A percentile compares a stretch with the other conserved stretches of the same genome.
These are phyloP conservation scores for Matsumyia berberina DNA, from an alignment of 2,888 invertebrate genomes.

Conservation along the genomic window DNA sequence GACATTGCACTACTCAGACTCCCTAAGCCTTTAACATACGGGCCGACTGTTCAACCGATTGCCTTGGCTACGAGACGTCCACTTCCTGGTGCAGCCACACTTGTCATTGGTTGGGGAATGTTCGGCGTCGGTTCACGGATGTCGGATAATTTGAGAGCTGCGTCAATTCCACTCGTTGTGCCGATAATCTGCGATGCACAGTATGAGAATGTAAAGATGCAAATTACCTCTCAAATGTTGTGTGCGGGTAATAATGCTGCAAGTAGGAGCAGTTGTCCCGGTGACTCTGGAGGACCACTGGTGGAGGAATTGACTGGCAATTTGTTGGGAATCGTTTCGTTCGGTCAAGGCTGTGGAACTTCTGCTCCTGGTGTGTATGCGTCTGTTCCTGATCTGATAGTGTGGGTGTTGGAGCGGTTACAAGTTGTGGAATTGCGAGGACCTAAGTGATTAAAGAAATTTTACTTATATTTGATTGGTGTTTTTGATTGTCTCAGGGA, in stretches of 20 bases:
- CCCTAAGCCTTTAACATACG: not conserved
- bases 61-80: constrained; percentile 6
- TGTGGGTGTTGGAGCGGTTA: not conserved
- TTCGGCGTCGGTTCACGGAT: not conserved
- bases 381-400: constrained; percentile 16
- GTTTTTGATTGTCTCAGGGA: no score
- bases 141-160: constrained; percentile 5
- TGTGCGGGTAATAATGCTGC: constrained; percentile 18
- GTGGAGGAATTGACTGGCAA: constrained; percentile 5
- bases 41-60: constrained; percentile 11
- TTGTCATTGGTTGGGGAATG: constrained; percentile 36
- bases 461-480: no score
- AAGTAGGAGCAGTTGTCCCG: constrained; percentile 21
- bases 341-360: constrained; percentile 27
- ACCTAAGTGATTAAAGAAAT: no score
- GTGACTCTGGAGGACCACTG: constrained; percentile 47
- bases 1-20: constrained; percentile 22
- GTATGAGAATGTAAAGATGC: not conserved
- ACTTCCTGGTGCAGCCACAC: not conserved
- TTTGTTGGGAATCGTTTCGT: constrained; percentile 43
- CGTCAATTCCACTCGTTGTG: not conserved
- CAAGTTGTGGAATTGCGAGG: not conserved
- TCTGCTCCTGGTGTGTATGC: constrained; percentile 15
- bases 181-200: not conserved
- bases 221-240: constrained; percentile 9